Evolutionary conservation across 2,113 vertebrate genomes (phyloP).

Genomic region (Romanogobio albipinnatus): DNA sequence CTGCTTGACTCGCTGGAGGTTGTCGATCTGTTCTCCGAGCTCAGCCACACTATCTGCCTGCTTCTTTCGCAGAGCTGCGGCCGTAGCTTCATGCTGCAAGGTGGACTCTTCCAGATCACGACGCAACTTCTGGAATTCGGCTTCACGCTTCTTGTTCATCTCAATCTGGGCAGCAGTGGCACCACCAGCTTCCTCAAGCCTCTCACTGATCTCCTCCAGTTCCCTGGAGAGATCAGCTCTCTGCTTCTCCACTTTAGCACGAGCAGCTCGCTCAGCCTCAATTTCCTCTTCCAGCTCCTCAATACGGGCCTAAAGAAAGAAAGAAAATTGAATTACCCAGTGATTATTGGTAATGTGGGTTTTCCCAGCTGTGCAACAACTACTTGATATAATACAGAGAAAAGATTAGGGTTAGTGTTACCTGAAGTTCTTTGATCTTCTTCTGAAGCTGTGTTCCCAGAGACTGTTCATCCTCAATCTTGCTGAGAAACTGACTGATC

Average conservation of each 20-base stretch:
- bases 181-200: conserved; percentile 75
- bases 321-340: no score
- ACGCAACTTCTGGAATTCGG: conserved; percentile 85
- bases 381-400: background rate
- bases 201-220: conserved; percentile 90
- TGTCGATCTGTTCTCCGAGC: conserved; percentile 55
- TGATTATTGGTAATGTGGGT: background rate
- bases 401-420: background rate
- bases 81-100: conserved; percentile 87
- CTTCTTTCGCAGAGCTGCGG: conserved; percentile 64
- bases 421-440: conserved; percentile 74
- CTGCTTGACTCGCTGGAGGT: conserved; percentile 55
- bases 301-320: conserved; percentile 67
- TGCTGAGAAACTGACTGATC: conserved; percentile 75
- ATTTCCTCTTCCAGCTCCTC: conserved; percentile 77
- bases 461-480: conserved; percentile 78
- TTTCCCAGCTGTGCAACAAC: background rate
- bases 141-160: conserved; percentile 77
- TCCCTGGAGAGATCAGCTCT: conserved; percentile 83
- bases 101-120: conserved; percentile 89
- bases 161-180: conserved; percentile 75
- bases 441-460: conserved; percentile 68
- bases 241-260: conserved; percentile 85
- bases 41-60: conserved; percentile 54
- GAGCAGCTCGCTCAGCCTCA: conserved; percentile 75